Conservation (phyloP, 2,113 vertebrate genomes). For the Okapia johnstoni region DNA sequence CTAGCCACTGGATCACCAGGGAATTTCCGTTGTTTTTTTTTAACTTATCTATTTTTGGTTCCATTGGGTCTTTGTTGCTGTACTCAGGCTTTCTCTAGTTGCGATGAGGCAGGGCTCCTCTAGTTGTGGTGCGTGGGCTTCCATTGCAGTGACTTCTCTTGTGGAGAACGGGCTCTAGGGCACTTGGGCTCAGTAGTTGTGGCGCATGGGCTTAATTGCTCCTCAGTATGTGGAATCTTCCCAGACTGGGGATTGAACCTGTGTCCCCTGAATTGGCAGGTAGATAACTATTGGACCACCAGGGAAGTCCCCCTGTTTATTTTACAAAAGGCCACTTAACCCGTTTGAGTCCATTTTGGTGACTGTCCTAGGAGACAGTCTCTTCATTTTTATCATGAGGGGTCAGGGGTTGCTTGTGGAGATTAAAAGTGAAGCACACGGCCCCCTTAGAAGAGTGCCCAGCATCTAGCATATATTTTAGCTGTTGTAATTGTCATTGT, state of each 20-base stretch:
- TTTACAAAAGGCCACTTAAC: background rate
- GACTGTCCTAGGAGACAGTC: background rate
- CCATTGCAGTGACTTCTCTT: background rate
- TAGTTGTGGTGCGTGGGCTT: rapidly evolving
- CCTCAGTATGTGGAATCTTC: background rate
- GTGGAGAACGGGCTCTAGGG: background rate
- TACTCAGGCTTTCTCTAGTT: background rate
- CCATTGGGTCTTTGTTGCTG: background rate
- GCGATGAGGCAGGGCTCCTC: background rate
- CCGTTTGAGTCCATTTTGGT: background rate
- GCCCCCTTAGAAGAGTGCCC: background rate
- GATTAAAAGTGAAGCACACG: background rate
- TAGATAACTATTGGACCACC: background rate
- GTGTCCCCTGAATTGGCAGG: background rate
- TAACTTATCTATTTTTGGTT: background rate
- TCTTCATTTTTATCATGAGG: background rate
- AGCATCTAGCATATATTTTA: background rate
- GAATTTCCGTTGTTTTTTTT: rapidly evolving
- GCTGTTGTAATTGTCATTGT: background rate
- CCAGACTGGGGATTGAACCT: background rate
- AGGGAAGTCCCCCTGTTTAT: background rate
- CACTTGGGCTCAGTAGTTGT: background rate
- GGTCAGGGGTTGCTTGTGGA: background rate
- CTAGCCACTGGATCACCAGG: background rate
- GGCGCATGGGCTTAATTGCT: background rate